phyloP scores from a whole-genome alignment of 2,113 vertebrate species.

The Phalacrocorax pelagicus region DNA sequence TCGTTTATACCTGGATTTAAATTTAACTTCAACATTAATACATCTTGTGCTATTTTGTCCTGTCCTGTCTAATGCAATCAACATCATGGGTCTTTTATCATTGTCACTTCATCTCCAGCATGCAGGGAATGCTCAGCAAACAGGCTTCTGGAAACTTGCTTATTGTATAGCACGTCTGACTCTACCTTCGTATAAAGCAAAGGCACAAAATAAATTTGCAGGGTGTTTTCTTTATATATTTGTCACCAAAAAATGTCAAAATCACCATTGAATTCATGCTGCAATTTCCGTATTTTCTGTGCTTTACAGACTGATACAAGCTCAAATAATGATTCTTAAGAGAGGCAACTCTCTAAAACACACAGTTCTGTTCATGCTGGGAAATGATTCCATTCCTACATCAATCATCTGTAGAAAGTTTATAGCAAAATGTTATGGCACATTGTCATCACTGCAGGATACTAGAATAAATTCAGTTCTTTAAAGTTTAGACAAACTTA shows the following conservation, averaged over 20 bases:
- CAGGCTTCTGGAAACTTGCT: slow-evolving; percentile 31
- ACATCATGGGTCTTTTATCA: slow-evolving; percentile 58
- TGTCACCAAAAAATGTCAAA: not conserved
- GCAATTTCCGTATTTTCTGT: not conserved
- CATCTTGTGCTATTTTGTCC: slow-evolving; percentile 56
- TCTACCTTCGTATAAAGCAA: not conserved
- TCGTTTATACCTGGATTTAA: slow-evolving; percentile 46
- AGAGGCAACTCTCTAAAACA: not conserved
- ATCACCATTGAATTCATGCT: not conserved
- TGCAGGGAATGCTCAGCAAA: slow-evolving; percentile 19
- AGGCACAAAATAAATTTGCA: not conserved
- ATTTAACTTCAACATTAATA: slow-evolving; percentile 69
- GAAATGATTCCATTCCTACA: not conserved
- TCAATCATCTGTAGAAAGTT: not conserved
- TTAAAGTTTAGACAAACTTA: not conserved
- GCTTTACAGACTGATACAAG: not conserved
- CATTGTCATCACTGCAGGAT: not conserved
- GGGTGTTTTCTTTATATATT: not conserved
- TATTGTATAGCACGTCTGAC: slow-evolving; percentile 60
- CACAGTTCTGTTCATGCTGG: not conserved
- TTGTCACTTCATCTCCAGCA: slow-evolving; percentile 54
- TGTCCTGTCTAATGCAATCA: slow-evolving; percentile 70
- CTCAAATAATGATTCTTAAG: not conserved
- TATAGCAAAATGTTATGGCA: not conserved
- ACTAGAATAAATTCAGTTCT: not conserved